Percentiles rank a stretch among this genome's conserved stretches.
phyloP scores from a whole-genome alignment of 2,113 vertebrate species.

The Pandion haliaetus region DNA sequence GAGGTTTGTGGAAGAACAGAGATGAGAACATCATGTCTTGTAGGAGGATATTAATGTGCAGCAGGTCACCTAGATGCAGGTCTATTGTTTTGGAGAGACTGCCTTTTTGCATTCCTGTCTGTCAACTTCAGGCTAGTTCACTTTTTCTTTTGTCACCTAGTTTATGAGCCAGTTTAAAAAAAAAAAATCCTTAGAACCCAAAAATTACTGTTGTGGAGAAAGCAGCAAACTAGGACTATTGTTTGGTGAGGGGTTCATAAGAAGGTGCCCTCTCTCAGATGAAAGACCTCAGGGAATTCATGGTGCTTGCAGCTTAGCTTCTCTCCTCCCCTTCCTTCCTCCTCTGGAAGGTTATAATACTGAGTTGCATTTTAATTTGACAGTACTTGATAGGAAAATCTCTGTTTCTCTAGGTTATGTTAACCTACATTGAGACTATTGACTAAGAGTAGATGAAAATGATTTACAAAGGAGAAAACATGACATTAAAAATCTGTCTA shows the following conservation, averaged over 20 bases:
- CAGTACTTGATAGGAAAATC: neutral
- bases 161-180: neutral
- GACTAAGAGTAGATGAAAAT: neutral
- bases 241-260: accelerated
- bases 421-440: neutral
- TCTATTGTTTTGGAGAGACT: neutral
- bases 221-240: neutral
- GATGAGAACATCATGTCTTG: neutral
- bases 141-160: neutral
- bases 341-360: neutral
- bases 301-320: neutral
- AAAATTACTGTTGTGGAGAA: neutral
- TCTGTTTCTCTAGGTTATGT: neutral
- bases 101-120: neutral
- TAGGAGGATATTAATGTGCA: neutral
- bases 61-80: neutral
- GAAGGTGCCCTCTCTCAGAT: neutral
- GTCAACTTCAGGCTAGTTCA: neutral
- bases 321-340: neutral
- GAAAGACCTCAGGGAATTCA: neutral
- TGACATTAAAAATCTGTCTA: neutral
- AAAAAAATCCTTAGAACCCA: neutral
- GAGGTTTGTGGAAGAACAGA: neutral
- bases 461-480: neutral
- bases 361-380: neutral